phyloP scores from a whole-genome alignment of 2,888 invertebrate genomes.

The Molorchus minor region DNA sequence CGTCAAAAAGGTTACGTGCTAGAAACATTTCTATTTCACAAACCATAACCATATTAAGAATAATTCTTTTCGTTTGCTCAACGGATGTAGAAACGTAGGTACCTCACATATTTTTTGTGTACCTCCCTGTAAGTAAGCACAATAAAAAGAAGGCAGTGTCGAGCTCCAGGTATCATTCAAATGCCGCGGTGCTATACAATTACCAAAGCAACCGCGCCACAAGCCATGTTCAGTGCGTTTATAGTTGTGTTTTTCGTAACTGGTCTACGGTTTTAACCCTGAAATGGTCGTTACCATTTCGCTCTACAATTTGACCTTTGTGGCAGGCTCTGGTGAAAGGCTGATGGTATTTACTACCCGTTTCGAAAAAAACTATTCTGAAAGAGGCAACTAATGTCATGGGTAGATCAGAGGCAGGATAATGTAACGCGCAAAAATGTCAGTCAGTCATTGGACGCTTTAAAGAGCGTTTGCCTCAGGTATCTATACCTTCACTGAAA shows the following conservation, averaged over 20 bases:
- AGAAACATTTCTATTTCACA: too few species aligned
- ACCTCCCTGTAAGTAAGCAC: background rate
- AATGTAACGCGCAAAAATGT: background rate
- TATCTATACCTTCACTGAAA: too few species aligned
- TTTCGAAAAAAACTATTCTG: conserved; percentile 25
- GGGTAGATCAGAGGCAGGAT: background rate
- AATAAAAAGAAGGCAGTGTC: background rate
- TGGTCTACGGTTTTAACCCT: conserved; percentile 50
- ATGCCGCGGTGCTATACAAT: background rate
- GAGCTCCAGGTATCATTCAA: background rate
- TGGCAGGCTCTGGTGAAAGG: conserved; percentile 45
- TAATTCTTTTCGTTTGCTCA: too few species aligned
- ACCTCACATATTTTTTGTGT: background rate
- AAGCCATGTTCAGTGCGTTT: too few species aligned
- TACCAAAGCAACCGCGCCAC: conserved; percentile 2
- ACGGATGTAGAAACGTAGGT: too few species aligned
- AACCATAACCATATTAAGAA: too few species aligned
- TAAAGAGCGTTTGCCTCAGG: too few species aligned
- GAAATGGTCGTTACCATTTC: conserved; percentile 60
- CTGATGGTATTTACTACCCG: conserved; percentile 28
- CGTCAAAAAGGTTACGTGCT: too few species aligned
- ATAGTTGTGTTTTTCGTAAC: conserved; percentile 25
- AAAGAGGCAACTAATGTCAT: conserved; percentile 12
- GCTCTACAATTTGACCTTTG: conserved; percentile 57
- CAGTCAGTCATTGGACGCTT: too few species aligned